phyloP scores from a whole-genome alignment of 2,888 invertebrate genomes.

The Drosophila melanocephala region DNA sequence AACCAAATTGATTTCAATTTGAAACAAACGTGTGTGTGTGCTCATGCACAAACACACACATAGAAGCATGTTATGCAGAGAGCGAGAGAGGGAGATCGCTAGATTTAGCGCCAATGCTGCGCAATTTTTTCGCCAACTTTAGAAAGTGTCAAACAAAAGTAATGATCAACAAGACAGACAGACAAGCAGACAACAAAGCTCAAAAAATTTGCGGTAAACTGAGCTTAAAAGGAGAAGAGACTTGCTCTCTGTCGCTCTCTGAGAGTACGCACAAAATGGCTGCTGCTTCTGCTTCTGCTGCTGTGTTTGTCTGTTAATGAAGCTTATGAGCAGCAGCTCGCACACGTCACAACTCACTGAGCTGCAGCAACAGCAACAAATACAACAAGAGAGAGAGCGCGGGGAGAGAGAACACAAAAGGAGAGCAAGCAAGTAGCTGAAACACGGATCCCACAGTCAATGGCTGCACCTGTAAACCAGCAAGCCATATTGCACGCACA shows the following conservation, averaged over 20 bases:
- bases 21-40: constrained; percentile 59
- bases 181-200: constrained; percentile 18
- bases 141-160: constrained; percentile 26
- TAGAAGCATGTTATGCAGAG: background rate
- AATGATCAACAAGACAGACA: constrained; percentile 1
- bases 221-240: constrained; percentile 7
- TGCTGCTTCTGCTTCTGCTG: constrained; percentile 45
- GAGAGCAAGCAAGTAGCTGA: constrained; percentile 50
- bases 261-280: constrained; percentile 47
- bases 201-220: constrained; percentile 24
- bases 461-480: constrained; percentile 76
- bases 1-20: constrained; percentile 72
- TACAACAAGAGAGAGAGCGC: constrained; percentile 44
- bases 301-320: constrained; percentile 64
- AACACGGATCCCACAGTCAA: constrained; percentile 59
- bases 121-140: constrained; percentile 12
- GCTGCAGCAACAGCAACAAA: constrained; percentile 62
- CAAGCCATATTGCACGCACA: constrained; percentile 59
- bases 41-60: background rate
- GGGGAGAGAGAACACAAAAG: constrained; percentile 56
- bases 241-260: background rate
- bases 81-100: background rate
- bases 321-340: constrained; percentile 77
- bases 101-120: constrained; percentile 14
- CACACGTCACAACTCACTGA: constrained; percentile 77